phyloP scores from a whole-genome alignment of 2,113 vertebrate genomes.

The Pica pica region DNA sequence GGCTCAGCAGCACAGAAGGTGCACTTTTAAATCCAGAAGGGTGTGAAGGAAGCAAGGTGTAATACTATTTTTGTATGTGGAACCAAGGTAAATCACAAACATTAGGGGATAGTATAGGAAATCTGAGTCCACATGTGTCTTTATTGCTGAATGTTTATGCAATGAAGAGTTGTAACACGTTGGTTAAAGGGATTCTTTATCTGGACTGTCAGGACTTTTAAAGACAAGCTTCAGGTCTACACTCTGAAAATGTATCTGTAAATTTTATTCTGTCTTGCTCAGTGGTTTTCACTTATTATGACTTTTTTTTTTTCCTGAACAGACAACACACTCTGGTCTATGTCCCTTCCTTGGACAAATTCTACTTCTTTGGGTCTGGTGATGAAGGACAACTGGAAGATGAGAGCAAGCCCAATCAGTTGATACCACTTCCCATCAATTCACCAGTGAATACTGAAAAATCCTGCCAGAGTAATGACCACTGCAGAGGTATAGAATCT shows the following conservation, averaged over 20 bases:
- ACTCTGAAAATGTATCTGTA: not conserved
- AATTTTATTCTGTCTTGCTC: not conserved
- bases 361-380: conserved; percentile 71
- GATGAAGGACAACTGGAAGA: conserved; percentile 47
- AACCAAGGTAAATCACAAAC: not conserved
- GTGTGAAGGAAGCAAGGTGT: not conserved
- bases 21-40: not conserved
- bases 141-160: not conserved
- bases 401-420: not conserved
- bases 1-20: not conserved
- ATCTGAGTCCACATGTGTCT: not conserved
- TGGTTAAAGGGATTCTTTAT: not conserved
- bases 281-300: not conserved
- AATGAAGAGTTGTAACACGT: not conserved
- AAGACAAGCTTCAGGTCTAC: not conserved
- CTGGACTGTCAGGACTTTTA: not conserved
- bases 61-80: not conserved
- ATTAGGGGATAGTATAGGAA: not conserved
- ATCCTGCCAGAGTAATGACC: not conserved
- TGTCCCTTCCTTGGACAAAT: conserved; percentile 51
- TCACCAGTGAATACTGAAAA: not conserved
- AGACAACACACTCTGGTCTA: conserved; percentile 72
- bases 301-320: conserved; percentile 17
- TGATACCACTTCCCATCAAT: conserved; percentile 55
- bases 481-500: not conserved